A percentile compares a stretch with the other conserved stretches of the same genome.
Evolutionary conservation across 2,888 invertebrate species (phyloP).

Genomic region (Epirrhoe tristata): DNA sequence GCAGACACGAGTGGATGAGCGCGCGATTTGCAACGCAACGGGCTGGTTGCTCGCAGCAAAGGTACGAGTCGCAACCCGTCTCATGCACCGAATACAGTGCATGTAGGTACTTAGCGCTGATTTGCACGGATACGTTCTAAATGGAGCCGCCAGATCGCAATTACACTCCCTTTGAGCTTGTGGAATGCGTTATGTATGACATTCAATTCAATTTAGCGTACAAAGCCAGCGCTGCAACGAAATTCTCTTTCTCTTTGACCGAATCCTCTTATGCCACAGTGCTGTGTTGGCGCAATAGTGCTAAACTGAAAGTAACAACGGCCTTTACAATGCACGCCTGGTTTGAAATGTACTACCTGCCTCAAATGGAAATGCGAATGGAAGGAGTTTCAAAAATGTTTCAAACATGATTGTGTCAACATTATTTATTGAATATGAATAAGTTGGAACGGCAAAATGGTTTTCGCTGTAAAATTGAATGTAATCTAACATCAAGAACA

Average conservation of each 20-base stretch:
- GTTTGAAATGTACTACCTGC: slow-evolving; percentile 6
- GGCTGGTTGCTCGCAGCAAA: slow-evolving; percentile 44
- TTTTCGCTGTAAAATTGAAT: slow-evolving; percentile 1
- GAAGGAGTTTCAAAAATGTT: slow-evolving; percentile 16
- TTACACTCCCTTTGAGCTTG: slow-evolving; percentile 82
- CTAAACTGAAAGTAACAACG: slow-evolving; percentile 55
- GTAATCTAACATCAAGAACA: slow-evolving; percentile 7
- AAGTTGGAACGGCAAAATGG: slow-evolving; percentile 12
- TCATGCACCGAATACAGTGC: slow-evolving; percentile 17
- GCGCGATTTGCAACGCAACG: slow-evolving; percentile 67
- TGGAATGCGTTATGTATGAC: slow-evolving; percentile 80
- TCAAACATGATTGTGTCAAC: slow-evolving; percentile 13
- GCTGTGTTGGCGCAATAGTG: slow-evolving; percentile 71
- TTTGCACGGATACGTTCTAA: slow-evolving; percentile 81
- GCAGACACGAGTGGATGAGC: slow-evolving; percentile 76
- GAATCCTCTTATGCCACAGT: slow-evolving; percentile 70
- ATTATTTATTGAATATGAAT: slow-evolving; percentile 19
- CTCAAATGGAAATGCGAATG: slow-evolving; percentile 8
- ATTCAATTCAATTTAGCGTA: slow-evolving; percentile 80
- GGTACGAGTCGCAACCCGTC: slow-evolving; percentile 43
- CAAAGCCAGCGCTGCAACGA: slow-evolving; percentile 76
- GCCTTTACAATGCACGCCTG: slow-evolving; percentile 47
- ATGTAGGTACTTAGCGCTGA: slow-evolving; percentile 68
- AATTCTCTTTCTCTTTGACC: slow-evolving; percentile 79
- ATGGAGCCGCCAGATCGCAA: slow-evolving; percentile 80